Evolutionary conservation across 2,797 vertebrate species (phyloP).

Genomic region (Sebastes oblongus): DNA sequence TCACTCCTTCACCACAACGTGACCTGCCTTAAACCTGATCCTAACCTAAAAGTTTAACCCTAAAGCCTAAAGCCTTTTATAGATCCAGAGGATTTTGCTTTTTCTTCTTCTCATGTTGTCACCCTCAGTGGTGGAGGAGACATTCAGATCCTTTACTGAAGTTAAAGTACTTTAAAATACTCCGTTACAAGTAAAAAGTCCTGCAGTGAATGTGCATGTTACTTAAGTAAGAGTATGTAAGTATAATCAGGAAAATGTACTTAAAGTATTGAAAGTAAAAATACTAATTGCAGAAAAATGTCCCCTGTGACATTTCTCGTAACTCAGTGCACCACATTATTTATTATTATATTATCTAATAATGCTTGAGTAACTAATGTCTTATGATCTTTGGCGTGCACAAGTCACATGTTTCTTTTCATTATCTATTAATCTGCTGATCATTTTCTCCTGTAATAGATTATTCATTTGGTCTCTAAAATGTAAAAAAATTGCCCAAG

Average conservation of each 20-base stretch:
- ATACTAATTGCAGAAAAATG: neutral
- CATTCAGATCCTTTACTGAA: neutral
- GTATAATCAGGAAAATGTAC: too few species aligned
- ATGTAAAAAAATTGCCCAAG: too few species aligned
- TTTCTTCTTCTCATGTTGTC: neutral
- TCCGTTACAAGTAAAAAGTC: neutral
- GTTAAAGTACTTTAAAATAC: neutral
- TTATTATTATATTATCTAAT: neutral
- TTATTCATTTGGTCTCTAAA: neutral
- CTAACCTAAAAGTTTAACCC: neutral
- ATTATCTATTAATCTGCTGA: neutral
- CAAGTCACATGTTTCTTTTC: neutral
- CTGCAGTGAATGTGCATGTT: neutral
- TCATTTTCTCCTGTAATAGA: neutral
- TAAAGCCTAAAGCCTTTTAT: neutral
- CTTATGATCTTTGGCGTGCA: neutral
- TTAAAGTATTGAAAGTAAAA: neutral
- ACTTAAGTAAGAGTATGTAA: neutral
- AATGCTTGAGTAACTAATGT: neutral
- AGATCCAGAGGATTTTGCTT: neutral
- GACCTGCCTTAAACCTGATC: neutral
- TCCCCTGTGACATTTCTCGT: neutral
- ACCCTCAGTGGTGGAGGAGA: neutral
- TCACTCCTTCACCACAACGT: neutral
- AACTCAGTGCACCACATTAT: neutral